phyloP scores from a whole-genome alignment of 2,113 vertebrate species.

The Empidonax alnorum region DNA sequence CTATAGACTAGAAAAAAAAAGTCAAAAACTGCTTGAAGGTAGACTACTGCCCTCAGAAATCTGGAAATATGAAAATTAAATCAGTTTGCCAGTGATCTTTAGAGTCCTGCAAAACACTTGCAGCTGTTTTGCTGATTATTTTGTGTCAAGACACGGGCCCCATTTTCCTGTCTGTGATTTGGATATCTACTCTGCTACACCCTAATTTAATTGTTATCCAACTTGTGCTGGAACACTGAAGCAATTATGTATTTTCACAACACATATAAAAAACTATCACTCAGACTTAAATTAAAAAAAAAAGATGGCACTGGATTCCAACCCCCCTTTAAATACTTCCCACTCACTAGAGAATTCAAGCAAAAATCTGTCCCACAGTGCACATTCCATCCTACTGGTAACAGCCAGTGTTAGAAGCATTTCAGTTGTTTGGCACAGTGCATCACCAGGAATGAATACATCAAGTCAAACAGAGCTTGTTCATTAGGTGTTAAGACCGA shows the following conservation, averaged over 20 bases:
- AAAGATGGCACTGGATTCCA: neutral
- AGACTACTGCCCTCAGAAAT: neutral
- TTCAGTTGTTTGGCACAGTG: neutral
- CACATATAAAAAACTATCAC: neutral
- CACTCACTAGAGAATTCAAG: conserved; percentile 12
- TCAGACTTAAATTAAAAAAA: neutral
- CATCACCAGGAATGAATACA: neutral
- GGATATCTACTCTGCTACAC: neutral
- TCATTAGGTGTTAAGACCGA: neutral
- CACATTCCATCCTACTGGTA: conserved; percentile 10
- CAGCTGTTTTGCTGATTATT: neutral
- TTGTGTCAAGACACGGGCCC: neutral
- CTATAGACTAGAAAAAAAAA: neutral
- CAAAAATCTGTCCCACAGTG: neutral
- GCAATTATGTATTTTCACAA: neutral
- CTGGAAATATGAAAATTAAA: neutral
- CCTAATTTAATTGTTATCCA: neutral
- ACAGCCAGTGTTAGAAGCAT: neutral
- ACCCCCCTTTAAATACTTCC: neutral
- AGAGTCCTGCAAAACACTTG: neutral
- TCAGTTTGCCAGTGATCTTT: neutral
- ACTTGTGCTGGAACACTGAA: neutral
- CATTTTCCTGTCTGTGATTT: neutral
- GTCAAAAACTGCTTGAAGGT: neutral
- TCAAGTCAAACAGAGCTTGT: neutral